Evolutionary conservation across 2,797 vertebrate species (phyloP), one percentile per base, ranked within the genome.

Genomic region (Myripristis jacobus): DNA sequence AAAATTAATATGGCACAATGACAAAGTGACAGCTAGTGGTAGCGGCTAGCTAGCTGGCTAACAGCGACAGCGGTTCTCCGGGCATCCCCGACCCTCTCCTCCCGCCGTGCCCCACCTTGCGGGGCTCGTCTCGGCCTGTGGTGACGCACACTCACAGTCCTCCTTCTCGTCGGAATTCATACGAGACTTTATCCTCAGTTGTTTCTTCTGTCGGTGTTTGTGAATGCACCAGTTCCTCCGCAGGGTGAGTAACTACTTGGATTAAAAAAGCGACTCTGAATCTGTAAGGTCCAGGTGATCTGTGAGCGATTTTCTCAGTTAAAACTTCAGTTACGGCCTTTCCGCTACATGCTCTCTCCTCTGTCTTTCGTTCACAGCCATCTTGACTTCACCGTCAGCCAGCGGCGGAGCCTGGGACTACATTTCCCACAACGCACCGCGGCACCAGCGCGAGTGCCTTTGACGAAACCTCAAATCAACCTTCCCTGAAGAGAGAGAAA

Each of bases 61-160:
- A 4, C 24, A 15, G 52, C 53, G 0, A 16, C 11, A 69, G 46
- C 6, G 48, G 18, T 25, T 43, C 57, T 27, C 46, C 72, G 61
- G 73, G 46, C 66, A 81, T 86, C 88, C 89, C 72, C 89, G 89
- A 18, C 70, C 56, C 75, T 91, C 46, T 86, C 87, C 86, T 86
- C 16, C 5, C 0, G 3, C 64, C 78, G 12, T 73, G n/a, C 62
- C 93, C 87, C 86, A 93, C 93, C 92, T 93, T 34, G 83, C 82
- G 44, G 91, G 91, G 91, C 87, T 91, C 15, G 73, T 85, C 86
- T 93, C 88, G 91, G 94, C 94, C 94, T 94, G 93, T 90, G 93
- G 91, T 92, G 93, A 91, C 93, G 93, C 88, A 94, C 94, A 94
- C 94, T 94, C 92, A 93, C 93, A 92, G 91, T 93, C 92, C 91